These are phyloP conservation scores for Oscheius sp. DNA, from an alignment of 2,888 invertebrate species.

Conservation along the genomic window DNA sequence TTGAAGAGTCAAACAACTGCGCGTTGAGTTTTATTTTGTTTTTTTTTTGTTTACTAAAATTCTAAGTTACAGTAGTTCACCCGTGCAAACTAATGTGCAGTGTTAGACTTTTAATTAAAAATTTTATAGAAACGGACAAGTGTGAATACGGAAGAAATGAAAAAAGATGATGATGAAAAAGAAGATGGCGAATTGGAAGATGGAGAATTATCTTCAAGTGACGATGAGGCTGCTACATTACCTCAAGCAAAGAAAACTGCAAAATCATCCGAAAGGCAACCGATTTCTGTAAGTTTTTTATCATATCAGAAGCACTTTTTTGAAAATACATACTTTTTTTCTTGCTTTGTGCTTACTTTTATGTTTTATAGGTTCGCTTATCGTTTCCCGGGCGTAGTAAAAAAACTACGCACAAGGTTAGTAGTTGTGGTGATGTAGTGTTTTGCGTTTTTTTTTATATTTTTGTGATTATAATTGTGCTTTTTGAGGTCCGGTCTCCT, in stretches of 20 bases:
- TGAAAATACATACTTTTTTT: too few species aligned
- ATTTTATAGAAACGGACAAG: neutral
- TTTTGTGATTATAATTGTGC: neutral
- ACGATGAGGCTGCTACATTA: neutral
- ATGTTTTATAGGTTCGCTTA: conserved; percentile 18
- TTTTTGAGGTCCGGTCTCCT: neutral
- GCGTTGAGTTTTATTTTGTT: neutral
- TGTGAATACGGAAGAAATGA: neutral
- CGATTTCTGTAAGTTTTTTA: conserved; percentile 24
- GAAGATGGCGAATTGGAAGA: conserved; percentile 32
- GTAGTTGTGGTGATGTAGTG: neutral
- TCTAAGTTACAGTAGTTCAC: too few species aligned
- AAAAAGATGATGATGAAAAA: conserved; percentile 22
- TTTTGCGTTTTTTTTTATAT: neutral
- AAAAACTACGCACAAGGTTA: neutral
- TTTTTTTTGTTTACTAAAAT: too few species aligned
- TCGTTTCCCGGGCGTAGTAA: conserved; percentile 5
- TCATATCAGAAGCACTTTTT: too few species aligned
- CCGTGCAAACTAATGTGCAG: too few species aligned
- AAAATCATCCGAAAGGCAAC: neutral
- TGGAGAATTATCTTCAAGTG: conserved; percentile 17
- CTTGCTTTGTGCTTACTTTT: too few species aligned
- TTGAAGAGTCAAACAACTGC: too few species aligned
- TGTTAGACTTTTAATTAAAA: neutral
- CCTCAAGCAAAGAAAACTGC: neutral